These are phyloP conservation scores for Eupithecia subfuscata DNA, from an alignment of 2,888 invertebrate species.

Conservation along the genomic window DNA sequence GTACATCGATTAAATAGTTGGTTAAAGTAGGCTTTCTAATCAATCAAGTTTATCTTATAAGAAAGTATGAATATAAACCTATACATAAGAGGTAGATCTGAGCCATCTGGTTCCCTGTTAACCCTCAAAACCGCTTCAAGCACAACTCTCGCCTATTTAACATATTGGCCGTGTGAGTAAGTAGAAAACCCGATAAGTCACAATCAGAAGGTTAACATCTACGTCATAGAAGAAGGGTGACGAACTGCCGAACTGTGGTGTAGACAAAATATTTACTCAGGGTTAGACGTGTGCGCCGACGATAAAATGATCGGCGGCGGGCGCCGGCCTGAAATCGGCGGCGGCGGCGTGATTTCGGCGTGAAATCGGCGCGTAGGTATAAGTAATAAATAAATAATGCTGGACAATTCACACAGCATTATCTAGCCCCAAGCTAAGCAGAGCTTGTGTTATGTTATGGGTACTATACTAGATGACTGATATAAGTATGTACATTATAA, in stretches of 20 bases:
- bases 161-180: background rate
- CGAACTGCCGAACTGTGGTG: background rate
- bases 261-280: background rate
- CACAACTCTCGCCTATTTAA: conserved; percentile 8
- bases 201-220: background rate
- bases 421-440: too few relatives aligned
- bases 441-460: too few relatives aligned
- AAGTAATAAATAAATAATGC: too few relatives aligned
- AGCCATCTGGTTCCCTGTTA: background rate
- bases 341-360: too few relatives aligned
- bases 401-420: too few relatives aligned
- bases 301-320: too few relatives aligned
- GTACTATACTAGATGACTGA: too few relatives aligned
- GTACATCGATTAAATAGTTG: background rate
- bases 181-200: conserved; percentile 8
- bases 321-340: too few relatives aligned
- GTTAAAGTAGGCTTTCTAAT: background rate
- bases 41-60: background rate
- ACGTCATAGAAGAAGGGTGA: conserved; percentile 12
- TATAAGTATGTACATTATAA: too few relatives aligned
- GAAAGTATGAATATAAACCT: background rate
- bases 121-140: background rate
- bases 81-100: background rate
- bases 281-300: too few relatives aligned
- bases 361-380: too few relatives aligned